phyloP scores from a whole-genome alignment of 2,113 vertebrate genomes.

The Urocitellus parryii region DNA sequence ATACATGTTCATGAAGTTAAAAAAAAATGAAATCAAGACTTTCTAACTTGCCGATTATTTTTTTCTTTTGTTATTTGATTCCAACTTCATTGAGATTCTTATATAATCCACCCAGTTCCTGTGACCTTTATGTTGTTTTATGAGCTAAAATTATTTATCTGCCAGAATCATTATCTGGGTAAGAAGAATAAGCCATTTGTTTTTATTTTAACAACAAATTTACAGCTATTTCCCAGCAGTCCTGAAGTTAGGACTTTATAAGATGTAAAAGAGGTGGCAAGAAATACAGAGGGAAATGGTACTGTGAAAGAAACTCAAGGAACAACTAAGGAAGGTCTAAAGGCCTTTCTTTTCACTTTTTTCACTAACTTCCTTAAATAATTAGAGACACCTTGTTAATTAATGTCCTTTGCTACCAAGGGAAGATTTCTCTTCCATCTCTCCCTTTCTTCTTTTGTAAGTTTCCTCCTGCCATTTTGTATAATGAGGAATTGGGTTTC shows the following conservation, averaged over 20 bases:
- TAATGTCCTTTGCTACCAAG: not conserved
- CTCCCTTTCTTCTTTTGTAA: not conserved
- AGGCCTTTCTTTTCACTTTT: too few relatives aligned
- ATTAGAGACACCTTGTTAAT: too few relatives aligned
- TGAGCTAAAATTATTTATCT: slow-evolving; percentile 28
- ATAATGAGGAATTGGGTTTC: not conserved
- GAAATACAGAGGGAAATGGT: not conserved
- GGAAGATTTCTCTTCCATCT: not conserved
- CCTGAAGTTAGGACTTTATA: not conserved
- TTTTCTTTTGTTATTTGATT: not conserved
- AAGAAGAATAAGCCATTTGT: slow-evolving; percentile 54
- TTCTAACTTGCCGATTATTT: not conserved
- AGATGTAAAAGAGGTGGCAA: accelerated
- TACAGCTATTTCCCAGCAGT: not conserved
- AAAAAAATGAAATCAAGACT: not conserved
- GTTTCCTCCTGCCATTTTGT: not conserved
- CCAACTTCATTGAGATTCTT: not conserved
- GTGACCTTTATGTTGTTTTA: slow-evolving; percentile 48
- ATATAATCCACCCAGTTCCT: not conserved
- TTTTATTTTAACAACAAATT: slow-evolving; percentile 61
- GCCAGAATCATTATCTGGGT: slow-evolving; percentile 6
- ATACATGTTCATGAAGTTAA: not conserved
- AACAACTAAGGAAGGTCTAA: not conserved
- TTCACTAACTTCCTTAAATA: not conserved
- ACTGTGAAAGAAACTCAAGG: not conserved